phyloP scores from a whole-genome alignment of 2,797 vertebrate species.

The Pristis pectinata region DNA sequence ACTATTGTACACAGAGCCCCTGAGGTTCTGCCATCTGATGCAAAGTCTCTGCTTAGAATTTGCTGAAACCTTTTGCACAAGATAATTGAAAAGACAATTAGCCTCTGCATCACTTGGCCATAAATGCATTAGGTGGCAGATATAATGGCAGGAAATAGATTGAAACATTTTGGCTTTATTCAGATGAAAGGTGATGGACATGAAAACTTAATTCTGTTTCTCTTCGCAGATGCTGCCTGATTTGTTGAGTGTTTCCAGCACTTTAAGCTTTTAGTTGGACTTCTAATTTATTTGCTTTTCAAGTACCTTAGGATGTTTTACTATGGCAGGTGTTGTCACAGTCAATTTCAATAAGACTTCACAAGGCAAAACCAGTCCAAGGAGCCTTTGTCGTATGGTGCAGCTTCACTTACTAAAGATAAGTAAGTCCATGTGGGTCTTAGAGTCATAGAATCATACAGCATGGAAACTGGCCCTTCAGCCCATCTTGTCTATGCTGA shows the following conservation, averaged over 20 bases:
- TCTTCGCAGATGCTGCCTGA: too few species aligned
- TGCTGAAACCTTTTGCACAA: background rate
- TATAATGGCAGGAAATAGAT: too few species aligned
- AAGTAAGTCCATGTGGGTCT: too few species aligned
- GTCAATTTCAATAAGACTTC: background rate
- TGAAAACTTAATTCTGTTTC: too few species aligned
- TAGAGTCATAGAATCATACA: too few species aligned
- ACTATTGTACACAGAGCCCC: background rate
- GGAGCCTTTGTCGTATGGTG: background rate
- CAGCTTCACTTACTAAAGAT: background rate
- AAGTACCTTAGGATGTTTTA: background rate
- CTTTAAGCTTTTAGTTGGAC: too few species aligned
- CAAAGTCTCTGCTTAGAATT: background rate
- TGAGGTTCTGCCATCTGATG: background rate
- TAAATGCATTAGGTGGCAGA: background rate
- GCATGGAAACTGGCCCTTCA: too few species aligned
- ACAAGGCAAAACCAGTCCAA: background rate
- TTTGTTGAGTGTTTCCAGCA: too few species aligned
- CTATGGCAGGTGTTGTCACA: background rate
- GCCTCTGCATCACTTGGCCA: background rate
- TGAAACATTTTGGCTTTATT: too few species aligned
- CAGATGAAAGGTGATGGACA: too few species aligned
- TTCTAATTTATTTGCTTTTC: too few species aligned
- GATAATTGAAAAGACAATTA: background rate
- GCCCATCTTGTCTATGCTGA: too few species aligned